Percentiles rank a stretch among this genome's conserved stretches.
phyloP scores from a whole-genome alignment of 2,888 invertebrate species.

The Globia sparganii region DNA sequence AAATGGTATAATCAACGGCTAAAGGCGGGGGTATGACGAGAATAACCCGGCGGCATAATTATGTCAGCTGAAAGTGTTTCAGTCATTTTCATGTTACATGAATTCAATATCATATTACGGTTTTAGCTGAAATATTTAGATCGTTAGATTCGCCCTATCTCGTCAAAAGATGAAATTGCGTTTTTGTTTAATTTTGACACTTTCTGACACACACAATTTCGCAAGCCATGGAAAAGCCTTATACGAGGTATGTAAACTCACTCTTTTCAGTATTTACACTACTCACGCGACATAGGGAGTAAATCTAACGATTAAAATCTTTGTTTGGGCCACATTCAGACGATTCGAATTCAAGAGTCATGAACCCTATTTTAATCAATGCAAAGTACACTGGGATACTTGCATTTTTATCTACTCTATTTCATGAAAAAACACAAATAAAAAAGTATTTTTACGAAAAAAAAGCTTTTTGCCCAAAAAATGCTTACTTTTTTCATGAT shows the following conservation, averaged over 20 bases:
- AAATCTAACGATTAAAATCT: neutral
- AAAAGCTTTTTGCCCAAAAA: neutral
- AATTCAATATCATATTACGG: slow-evolving; percentile 13
- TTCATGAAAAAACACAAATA: neutral
- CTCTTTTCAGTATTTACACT: neutral
- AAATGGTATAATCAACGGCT: slow-evolving; percentile 2
- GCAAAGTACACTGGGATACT: neutral
- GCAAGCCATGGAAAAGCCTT: too few species aligned
- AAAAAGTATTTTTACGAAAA: neutral
- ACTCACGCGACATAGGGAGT: too few species aligned
- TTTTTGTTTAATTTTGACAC: neutral
- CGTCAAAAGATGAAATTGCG: too few species aligned
- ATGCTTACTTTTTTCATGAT: neutral
- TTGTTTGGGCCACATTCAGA: neutral
- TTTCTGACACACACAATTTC: too few species aligned
- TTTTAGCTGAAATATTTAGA: neutral
- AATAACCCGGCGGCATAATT: slow-evolving; percentile 13
- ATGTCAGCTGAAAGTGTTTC: neutral
- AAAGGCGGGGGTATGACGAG: neutral
- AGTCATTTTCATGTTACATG: neutral
- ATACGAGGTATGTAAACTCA: too few species aligned
- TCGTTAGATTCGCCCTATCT: neutral
- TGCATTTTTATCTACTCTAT: neutral
- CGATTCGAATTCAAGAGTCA: neutral
- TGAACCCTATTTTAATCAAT: neutral